A percentile compares a stretch with the other conserved stretches of the same genome.
These are phyloP conservation scores for Drosophila melanosoma DNA, from an alignment of 2,888 invertebrate species.

Conservation along the genomic window DNA sequence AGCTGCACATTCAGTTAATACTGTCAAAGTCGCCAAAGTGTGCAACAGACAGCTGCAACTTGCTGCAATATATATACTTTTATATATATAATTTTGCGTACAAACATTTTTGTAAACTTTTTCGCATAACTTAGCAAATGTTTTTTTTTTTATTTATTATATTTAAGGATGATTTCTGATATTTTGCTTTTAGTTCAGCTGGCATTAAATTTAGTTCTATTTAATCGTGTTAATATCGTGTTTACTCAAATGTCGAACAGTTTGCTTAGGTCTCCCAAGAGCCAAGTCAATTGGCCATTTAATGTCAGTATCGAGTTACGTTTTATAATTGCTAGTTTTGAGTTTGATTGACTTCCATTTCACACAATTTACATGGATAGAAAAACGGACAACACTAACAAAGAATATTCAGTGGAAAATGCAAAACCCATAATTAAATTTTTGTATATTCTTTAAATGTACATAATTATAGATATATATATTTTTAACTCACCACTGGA, in stretches of 20 bases:
- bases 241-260: not conserved
- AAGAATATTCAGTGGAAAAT: not conserved
- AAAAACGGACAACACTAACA: not conserved
- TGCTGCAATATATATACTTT: not conserved
- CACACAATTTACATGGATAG: not conserved
- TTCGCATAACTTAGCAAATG: slow-evolving; percentile 20
- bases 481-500: slow-evolving; percentile 89
- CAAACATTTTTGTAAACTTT: slow-evolving; percentile 10
- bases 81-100: not conserved
- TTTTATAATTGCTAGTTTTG: not conserved
- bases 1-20: slow-evolving; percentile 56
- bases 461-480: not conserved
- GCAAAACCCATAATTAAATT: not conserved
- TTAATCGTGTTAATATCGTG: not conserved
- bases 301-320: not conserved
- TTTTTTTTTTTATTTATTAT: not conserved
- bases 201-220: not conserved
- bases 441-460: not conserved
- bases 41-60: slow-evolving; percentile 43
- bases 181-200: not conserved
- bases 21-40: slow-evolving; percentile 36
- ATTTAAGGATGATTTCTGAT: not conserved
- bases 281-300: not conserved
- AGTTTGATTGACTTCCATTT: not conserved
- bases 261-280: no score